Conservation (phyloP, 2,888 invertebrate species). For the Eupithecia subfuscata region DNA sequence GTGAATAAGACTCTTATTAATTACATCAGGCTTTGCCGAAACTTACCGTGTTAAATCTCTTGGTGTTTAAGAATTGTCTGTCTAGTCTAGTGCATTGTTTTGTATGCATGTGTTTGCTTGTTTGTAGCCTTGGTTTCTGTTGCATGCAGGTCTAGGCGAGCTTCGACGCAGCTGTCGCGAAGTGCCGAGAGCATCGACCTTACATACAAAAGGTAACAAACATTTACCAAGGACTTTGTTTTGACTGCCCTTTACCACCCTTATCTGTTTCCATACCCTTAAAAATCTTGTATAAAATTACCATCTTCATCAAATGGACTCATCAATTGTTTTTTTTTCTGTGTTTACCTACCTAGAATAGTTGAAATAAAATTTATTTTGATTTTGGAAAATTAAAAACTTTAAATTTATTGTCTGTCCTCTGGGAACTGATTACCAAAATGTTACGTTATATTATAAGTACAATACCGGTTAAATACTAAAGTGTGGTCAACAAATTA, state of each 20-base stretch:
- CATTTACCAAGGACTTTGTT: slow-evolving; percentile 10
- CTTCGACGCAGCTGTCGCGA: slow-evolving; percentile 91
- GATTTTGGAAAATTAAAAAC: neutral
- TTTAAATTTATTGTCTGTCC: neutral
- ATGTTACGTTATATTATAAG: neutral
- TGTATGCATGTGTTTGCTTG: slow-evolving; percentile 75
- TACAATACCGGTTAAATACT: neutral
- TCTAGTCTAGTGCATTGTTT: slow-evolving; percentile 52
- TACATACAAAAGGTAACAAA: slow-evolving; percentile 84
- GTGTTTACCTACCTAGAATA: neutral
- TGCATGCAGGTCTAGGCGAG: slow-evolving; percentile 92
- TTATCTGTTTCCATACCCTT: slow-evolving; percentile 1
- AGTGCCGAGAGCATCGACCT: slow-evolving; percentile 87
- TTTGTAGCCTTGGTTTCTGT: slow-evolving; percentile 81
- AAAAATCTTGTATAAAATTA: neutral
- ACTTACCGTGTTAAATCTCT: neutral
- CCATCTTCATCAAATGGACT: neutral
- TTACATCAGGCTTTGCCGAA: neutral
- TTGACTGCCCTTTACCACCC: neutral
- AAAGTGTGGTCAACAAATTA: slow-evolving; percentile 7
- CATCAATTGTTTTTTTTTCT: neutral
- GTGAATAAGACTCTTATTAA: neutral
- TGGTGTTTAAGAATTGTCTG: slow-evolving; percentile 53
- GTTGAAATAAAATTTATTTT: neutral
- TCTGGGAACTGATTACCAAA: neutral